Base-by-base conservation (phyloP, 1,140 invertebrate genomes). In the Calycopis cecrops region DNA sequence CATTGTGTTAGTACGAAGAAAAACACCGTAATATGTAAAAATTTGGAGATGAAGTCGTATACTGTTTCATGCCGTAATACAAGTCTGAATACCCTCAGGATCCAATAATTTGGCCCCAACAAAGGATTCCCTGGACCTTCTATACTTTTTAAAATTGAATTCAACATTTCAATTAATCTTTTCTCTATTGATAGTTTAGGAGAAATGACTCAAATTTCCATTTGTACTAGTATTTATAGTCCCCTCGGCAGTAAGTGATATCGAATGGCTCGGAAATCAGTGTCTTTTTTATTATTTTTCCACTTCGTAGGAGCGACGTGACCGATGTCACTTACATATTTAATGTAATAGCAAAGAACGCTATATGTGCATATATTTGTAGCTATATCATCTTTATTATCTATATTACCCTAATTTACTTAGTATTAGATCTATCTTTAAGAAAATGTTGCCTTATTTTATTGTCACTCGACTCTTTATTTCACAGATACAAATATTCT, bases 51-150 rank as follows among this genome's bases (percentile, higher is more conserved):
- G 6, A 66, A 48, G 71, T 63, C 78, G 4, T 14, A 49, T 3
- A 63, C 28, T 17, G 47, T 52, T 17, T 63, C 73, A 44, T 73
- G 42, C n/a, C 74, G 76, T 58, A 86, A 63, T n/a, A 84, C 58
- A n/a, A 86, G 56, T 11, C 80, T 76, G 21, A 67, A 59, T 59
- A 59, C 75, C 21, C 62, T 67, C 42, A 83, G 21, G 28, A 79
- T 68, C 83, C 83, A 86, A 55, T 72, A 74, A 55, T 73, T 82
- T 11, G 80, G 82, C 17, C 61, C 79, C 14, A 84, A 48, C 3
- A 79, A 52, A 14, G 71, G 77, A 48, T 59, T 60, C 4, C 67
- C 35, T 16, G 71, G 62, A 55, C 82, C 71, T 56, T 85, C 68
- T 12, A 81, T 49, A 9, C 38, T 68, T 33, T 63, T 11, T 7